Evolutionary conservation across 2,888 invertebrate genomes (phyloP), one percentile per base, ranked within the genome.

Genomic region (Cryptocheilus praepositus): DNA sequence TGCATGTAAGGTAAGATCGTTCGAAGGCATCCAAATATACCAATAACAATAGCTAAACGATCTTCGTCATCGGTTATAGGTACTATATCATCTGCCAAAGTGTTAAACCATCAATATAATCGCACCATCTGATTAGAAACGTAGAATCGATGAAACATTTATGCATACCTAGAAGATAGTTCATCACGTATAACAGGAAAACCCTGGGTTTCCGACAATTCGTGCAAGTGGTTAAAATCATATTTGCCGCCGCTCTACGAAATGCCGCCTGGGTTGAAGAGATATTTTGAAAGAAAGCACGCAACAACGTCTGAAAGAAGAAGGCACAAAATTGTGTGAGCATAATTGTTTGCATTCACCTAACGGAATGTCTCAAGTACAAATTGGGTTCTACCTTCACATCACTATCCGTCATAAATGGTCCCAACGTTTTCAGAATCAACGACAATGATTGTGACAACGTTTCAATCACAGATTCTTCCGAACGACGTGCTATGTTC

Each of bases 221-320:
- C 69, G 94, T 91, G 89, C 96, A 96, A 63, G 97, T 91, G 67
- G 93, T 92, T 46, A 96, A 92, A 65, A 97, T 93, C 88, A 95
- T 95, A 60, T 92, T 92, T 0, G 96, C 93, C 36, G 96, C 94
- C 22, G 95, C 94, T 73, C 98, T 92, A 67, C 97, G 91, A 69
- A 96, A 93, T 1, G 94, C 94, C 3, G 96, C 93, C 73, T 85
- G 85, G 36, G 79, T 63, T 15, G 91, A 91, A 45, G 89, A 89
- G 58, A 93, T 83, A 85, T 92, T 93, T 59, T 90, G 89, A 71
- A 92, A 88, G 83, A 92, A 92, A 52, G 91, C 90, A 84, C 91
- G 91, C 70, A 93, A 85, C 53, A 93, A 84, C 49, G 89, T 86
- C 91, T 92, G 82, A 13, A 82, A 83, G 58, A n/a, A 54, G 54